Percentiles rank a stretch among this genome's conserved stretches.
These are phyloP conservation scores for Petrocephalus microphthalmus DNA, from an alignment of 2,113 vertebrate species.

Conservation along the genomic window DNA sequence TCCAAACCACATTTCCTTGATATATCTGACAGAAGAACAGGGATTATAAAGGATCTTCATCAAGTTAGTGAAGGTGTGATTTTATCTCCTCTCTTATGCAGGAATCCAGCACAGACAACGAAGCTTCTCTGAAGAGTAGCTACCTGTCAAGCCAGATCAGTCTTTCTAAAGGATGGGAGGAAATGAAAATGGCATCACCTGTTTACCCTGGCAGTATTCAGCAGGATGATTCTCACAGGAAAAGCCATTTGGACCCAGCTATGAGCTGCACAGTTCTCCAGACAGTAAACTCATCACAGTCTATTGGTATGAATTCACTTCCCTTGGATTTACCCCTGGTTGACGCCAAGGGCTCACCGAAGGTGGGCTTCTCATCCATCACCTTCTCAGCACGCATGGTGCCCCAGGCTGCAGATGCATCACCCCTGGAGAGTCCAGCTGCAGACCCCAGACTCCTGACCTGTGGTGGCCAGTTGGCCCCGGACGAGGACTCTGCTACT, in stretches of 20 bases:
- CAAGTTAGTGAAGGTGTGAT: neutral
- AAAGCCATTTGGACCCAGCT: slow-evolving; percentile 5
- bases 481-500: neutral
- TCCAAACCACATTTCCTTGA: neutral
- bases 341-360: neutral
- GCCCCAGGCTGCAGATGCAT: slow-evolving; percentile 14
- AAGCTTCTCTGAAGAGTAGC: slow-evolving; percentile 46
- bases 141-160: slow-evolving; percentile 31
- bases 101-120: slow-evolving; percentile 38
- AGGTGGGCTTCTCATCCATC: slow-evolving; percentile 63
- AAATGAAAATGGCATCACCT: slow-evolving; percentile 27
- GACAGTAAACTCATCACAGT: slow-evolving; percentile 36
- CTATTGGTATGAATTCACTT: neutral
- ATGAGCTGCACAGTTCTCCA: slow-evolving; percentile 29
- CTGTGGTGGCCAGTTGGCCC: neutral
- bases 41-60: neutral
- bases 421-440: slow-evolving; percentile 16
- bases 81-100: slow-evolving; percentile 32
- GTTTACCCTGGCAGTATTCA: slow-evolving; percentile 25
- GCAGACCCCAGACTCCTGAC: neutral
- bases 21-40: neutral
- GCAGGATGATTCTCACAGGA: slow-evolving; percentile 30
- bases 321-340: neutral
- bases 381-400: slow-evolving; percentile 61
- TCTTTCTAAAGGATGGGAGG: slow-evolving; percentile 34